phyloP scores from a whole-genome alignment of 2,113 vertebrate species.

The Hippocampus abdominalis region DNA sequence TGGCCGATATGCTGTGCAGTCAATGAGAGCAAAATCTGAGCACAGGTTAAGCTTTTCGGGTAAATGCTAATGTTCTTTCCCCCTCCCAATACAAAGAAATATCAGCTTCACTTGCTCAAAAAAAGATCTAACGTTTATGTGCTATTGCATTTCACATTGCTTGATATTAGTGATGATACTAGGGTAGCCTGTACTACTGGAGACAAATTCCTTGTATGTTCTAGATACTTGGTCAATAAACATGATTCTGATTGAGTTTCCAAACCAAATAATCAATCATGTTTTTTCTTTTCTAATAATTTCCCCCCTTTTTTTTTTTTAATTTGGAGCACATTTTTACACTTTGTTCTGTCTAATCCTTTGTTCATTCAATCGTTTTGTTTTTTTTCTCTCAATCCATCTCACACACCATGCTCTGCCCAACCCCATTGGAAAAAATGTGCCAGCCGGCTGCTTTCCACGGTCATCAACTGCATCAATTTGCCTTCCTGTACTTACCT shows the following conservation, averaged over 20 bases:
- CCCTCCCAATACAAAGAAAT: background rate
- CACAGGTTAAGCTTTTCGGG: background rate
- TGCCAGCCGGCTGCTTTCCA: background rate
- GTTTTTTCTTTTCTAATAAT: background rate
- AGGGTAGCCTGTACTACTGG: too few species aligned
- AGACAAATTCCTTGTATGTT: too few species aligned
- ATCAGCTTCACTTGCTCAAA: background rate
- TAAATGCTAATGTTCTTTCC: background rate
- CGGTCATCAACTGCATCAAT: background rate
- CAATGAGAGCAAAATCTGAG: background rate
- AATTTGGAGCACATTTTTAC: background rate
- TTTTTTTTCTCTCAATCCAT: background rate
- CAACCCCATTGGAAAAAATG: too few species aligned
- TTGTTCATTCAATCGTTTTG: background rate
- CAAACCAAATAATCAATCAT: background rate
- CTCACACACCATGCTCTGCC: background rate
- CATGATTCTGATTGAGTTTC: background rate
- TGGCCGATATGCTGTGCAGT: conserved; percentile 2
- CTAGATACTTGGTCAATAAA: too few species aligned
- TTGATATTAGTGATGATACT: too few species aligned
- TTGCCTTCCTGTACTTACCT: background rate
- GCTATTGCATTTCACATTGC: background rate
- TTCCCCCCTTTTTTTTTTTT: background rate
- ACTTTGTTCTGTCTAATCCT: background rate
- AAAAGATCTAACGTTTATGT: background rate